Percentiles rank a stretch among this genome's conserved stretches.
Evolutionary conservation across 2,888 invertebrate genomes (phyloP).

Genomic region (Parnassius smintheus): DNA sequence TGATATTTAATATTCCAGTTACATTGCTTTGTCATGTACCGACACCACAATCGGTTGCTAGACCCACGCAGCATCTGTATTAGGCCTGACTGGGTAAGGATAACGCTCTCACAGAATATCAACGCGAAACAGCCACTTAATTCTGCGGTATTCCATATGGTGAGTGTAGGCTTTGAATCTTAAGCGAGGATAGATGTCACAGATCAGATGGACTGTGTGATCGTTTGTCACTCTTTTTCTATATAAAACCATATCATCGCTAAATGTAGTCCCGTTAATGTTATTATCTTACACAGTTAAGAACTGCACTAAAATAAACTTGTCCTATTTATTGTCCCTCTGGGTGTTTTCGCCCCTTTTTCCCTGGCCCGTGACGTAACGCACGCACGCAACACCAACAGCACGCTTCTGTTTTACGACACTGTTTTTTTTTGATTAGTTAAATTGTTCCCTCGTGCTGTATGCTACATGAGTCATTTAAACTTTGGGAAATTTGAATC

Average conservation of each 20-base stretch:
- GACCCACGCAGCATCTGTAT: too few species aligned
- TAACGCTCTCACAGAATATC: too few species aligned
- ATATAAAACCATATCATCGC: neutral
- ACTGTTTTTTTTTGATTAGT: constrained; percentile 25
- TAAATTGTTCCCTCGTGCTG: constrained; percentile 27
- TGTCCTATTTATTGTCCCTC: constrained; percentile 54
- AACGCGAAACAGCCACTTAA: too few species aligned
- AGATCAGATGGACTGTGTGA: too few species aligned
- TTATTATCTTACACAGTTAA: constrained; percentile 21
- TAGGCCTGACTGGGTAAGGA: too few species aligned
- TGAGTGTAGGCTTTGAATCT: too few species aligned
- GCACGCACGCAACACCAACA: constrained; percentile 30
- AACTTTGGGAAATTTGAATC: constrained; percentile 34
- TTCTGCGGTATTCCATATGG: too few species aligned
- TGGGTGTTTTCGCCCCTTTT: constrained; percentile 36
- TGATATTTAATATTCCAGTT: too few species aligned
- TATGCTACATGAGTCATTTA: constrained; percentile 39
- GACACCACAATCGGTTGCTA: too few species aligned
- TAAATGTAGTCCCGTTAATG: neutral
- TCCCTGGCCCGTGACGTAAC: constrained; percentile 39
- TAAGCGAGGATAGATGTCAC: too few species aligned
- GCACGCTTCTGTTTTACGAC: constrained; percentile 22
- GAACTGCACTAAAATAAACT: constrained; percentile 39
- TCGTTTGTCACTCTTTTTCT: too few species aligned
- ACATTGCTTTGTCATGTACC: too few species aligned